Conservation (phyloP, 2,888 invertebrate genomes). For the Resseliella maxima region DNA sequence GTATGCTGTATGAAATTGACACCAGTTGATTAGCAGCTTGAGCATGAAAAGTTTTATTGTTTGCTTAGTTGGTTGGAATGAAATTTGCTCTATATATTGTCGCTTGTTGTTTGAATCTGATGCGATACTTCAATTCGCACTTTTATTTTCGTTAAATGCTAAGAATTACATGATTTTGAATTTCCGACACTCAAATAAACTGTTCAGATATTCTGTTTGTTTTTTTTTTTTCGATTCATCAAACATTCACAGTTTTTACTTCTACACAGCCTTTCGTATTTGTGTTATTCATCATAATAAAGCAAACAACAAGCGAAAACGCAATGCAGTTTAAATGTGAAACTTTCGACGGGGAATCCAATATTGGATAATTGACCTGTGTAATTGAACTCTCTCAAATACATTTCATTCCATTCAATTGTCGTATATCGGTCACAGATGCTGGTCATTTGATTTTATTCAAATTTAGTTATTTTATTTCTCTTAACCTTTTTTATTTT, state of each 20-base stretch:
- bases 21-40: conserved; percentile 3
- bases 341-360: background rate
- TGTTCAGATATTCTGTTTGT: background rate
- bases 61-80: background rate
- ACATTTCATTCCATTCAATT: conserved; percentile 46
- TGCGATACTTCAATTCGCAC: background rate
- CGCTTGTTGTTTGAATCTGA: background rate
- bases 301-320: background rate
- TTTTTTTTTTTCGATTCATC: background rate
- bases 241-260: background rate
- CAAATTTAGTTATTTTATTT: background rate
- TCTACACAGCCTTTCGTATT: background rate
- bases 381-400: conserved; percentile 45
- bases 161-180: background rate
- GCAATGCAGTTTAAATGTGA: background rate
- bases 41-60: background rate
- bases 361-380: conserved; percentile 53
- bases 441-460: background rate
- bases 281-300: too few relatives aligned
- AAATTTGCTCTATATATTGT: background rate
- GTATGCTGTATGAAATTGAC: background rate
- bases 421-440: conserved; percentile 39
- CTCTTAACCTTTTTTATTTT: background rate
- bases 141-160: background rate
- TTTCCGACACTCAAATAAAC: background rate